phyloP scores from a whole-genome alignment of 2,797 vertebrate species.

The Gymnoscopelus microlampas region DNA sequence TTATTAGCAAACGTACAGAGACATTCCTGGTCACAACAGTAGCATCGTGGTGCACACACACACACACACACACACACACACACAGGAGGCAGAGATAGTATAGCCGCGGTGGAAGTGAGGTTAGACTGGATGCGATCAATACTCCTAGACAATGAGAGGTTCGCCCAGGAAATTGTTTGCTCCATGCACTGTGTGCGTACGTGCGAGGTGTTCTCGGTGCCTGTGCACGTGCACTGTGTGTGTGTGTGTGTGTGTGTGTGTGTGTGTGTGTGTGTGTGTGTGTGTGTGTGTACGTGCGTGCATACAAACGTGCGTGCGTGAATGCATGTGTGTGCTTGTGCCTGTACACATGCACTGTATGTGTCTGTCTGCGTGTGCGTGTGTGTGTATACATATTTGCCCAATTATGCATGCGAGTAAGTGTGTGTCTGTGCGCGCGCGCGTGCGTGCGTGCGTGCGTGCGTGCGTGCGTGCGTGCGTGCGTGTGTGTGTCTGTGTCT shows the following conservation, averaged over 20 bases:
- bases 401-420: too few relatives aligned
- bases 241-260: background rate
- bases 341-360: too few relatives aligned
- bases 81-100: constrained; percentile 70
- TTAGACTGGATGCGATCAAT: constrained; percentile 75
- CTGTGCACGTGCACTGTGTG: background rate
- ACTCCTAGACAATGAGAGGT: constrained; percentile 78
- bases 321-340: constrained; percentile 25
- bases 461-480: constrained; percentile 25
- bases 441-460: constrained; percentile 1
- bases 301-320: constrained; percentile 18
- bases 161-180: constrained; percentile 82
- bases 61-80: constrained; percentile 23
- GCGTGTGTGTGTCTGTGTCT: constrained; percentile 30
- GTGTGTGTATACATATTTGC: background rate
- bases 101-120: constrained; percentile 65
- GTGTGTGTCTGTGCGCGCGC: too few relatives aligned
- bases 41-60: too few relatives aligned
- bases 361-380: constrained; percentile 1
- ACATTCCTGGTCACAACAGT: too few relatives aligned
- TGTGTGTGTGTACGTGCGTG: background rate
- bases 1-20: too few relatives aligned
- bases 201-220: background rate
- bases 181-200: constrained; percentile 44
- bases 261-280: too few relatives aligned